Evolutionary conservation across 2,113 vertebrate genomes (phyloP).

Genomic region (Gallinago paraguaiae): DNA sequence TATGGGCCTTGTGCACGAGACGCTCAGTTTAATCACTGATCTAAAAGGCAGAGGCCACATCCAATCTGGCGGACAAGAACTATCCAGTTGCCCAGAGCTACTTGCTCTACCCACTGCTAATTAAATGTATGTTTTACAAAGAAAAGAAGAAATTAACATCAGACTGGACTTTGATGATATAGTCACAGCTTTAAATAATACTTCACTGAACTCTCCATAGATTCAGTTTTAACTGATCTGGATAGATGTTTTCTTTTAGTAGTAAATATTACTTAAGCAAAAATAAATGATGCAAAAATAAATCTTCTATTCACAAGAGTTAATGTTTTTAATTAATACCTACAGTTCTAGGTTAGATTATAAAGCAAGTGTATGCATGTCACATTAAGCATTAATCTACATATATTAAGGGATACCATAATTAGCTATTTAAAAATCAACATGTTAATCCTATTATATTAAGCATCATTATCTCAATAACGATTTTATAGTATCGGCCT

Average conservation of each 20-base stretch:
- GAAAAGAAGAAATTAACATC: background rate
- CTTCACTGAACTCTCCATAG: background rate
- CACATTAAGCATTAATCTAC: background rate
- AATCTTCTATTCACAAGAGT: background rate
- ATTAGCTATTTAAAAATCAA: slow-evolving; percentile 7
- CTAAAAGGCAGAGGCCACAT: background rate
- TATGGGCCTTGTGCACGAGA: background rate
- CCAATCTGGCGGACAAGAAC: background rate
- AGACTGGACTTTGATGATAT: background rate
- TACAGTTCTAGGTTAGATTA: background rate
- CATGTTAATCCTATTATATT: background rate
- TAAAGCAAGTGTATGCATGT: background rate
- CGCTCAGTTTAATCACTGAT: background rate
- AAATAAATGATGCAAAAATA: background rate
- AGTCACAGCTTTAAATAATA: background rate
- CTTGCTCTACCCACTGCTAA: background rate
- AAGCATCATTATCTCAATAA: background rate
- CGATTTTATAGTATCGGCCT: background rate
- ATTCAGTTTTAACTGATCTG: background rate
- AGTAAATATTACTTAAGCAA: background rate
- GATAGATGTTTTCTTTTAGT: background rate
- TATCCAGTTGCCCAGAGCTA: background rate
- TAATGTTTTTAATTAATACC: background rate
- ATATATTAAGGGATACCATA: background rate
- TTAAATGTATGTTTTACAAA: background rate